Conservation (phyloP, 2,113 vertebrate genomes). For the Arenaria interpres region DNA sequence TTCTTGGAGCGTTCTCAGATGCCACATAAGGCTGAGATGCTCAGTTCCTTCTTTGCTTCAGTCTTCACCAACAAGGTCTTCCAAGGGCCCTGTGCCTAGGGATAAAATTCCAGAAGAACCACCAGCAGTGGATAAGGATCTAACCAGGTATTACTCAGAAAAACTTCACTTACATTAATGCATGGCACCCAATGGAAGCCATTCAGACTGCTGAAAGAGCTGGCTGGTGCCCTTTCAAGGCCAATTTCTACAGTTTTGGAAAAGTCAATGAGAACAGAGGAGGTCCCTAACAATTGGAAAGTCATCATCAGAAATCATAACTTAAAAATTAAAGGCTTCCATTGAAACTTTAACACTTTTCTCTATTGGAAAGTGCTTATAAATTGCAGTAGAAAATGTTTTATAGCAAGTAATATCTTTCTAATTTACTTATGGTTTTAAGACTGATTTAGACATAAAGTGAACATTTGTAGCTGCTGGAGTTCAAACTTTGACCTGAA, state of each 20-base stretch:
- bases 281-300: neutral
- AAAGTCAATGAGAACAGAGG: neutral
- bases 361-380: neutral
- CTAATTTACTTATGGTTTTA: neutral
- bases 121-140: no score
- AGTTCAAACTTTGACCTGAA: neutral
- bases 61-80: neutral
- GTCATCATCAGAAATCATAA: neutral
- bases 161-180: neutral
- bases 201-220: neutral
- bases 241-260: neutral
- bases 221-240: neutral
- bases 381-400: neutral
- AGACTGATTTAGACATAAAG: neutral
- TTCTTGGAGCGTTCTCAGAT: neutral
- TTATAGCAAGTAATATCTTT: neutral
- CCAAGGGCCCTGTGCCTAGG: neutral
- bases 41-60: neutral
- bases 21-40: neutral
- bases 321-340: neutral
- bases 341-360: neutral
- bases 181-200: neutral
- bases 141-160: neutral
- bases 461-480: neutral
- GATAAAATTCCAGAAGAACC: neutral